Evolutionary conservation across 2,888 invertebrate species (phyloP), one percentile per base, ranked within the genome.

Genomic region (Drosophila phalerata): DNA sequence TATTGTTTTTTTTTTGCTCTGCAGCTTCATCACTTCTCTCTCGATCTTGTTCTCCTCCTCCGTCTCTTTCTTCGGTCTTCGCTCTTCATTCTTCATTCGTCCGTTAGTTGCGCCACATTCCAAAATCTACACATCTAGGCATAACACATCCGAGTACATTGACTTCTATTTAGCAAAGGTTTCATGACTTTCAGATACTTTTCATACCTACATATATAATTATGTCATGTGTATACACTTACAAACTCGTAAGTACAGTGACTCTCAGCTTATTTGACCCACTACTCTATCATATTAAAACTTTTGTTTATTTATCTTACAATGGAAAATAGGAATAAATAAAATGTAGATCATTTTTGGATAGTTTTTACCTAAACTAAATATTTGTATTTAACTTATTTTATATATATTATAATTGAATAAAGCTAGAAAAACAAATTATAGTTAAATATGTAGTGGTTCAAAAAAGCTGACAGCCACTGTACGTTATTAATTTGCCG

Each of bases 131-230:
- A 53, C 53, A 51, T 73, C 42, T 60, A 47, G 56, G n/a, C 48
- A 45, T 22, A 56, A 38, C 22, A 55, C 9, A 43, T 17, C 47
- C n/a, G 75, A 69, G 79, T 81, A 67, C 79, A 55, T 79, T 79
- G 79, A 81, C 81, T 73, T 70, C 53, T 6, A 34, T 38, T 56
- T 49, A 30, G 30, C 47, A 52, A 47, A 57, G 62, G 57, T 38
- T 48, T 72, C 58, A 40, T 37, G 32, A 49, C 19, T 56, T 60
- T 40, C 43, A 22, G 9, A 52, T 43, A 28, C 8, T 28, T 28
- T 22, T 22, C 3, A 22, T 22, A 22, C 22, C 3, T 22, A 22
- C 22, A 28, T 8, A 28, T 28, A 28, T 5, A 28, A 28, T 28
- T 28, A 6, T 28, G 28, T 28, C 28, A 28, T 28, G 28, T 28